Percentiles rank a stretch among this genome's conserved stretches.
Evolutionary conservation across 2,888 invertebrate species (phyloP).

Genomic region (Coenonympha glycerion): DNA sequence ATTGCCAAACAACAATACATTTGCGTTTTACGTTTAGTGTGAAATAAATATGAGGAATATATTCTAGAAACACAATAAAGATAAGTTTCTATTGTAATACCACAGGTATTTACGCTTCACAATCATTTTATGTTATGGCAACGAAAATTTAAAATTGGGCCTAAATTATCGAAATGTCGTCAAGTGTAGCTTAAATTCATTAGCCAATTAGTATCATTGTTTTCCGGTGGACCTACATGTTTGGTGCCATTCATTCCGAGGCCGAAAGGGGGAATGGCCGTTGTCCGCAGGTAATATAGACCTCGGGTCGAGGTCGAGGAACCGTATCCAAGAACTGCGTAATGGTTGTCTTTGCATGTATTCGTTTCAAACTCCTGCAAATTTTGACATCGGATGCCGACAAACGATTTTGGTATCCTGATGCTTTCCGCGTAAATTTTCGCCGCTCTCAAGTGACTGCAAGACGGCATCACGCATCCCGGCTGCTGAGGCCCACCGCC

Average conservation of each 20-base stretch:
- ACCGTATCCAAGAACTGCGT: conserved; percentile 65
- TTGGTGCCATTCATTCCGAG: conserved; percentile 62
- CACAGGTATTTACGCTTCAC: conserved; percentile 5
- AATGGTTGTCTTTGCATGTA: conserved; percentile 50
- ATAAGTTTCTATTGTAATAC: neutral
- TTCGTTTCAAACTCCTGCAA: conserved; percentile 60
- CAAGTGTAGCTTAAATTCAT: conserved; percentile 20
- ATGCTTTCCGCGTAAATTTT: conserved; percentile 64
- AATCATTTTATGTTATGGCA: conserved; percentile 10
- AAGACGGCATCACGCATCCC: conserved; percentile 76
- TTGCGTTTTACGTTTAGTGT: neutral
- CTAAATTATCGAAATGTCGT: neutral
- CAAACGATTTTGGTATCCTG: conserved; percentile 55
- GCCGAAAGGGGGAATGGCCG: conserved; percentile 52
- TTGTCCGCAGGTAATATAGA: conserved; percentile 63
- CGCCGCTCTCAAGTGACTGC: conserved; percentile 67
- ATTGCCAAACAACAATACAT: too few relatives aligned
- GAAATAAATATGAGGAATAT: too few relatives aligned
- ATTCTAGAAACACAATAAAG: too few relatives aligned
- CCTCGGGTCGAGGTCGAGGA: conserved; percentile 59
- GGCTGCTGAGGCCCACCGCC: conserved; percentile 82
- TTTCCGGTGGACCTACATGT: conserved; percentile 28
- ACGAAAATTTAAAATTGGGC: neutral
- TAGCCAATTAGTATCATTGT: conserved; percentile 25
- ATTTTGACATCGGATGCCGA: conserved; percentile 55